Percentiles rank a stretch among this genome's conserved stretches.
phyloP scores from a whole-genome alignment of 2,113 vertebrate species.

The Solea solea region DNA sequence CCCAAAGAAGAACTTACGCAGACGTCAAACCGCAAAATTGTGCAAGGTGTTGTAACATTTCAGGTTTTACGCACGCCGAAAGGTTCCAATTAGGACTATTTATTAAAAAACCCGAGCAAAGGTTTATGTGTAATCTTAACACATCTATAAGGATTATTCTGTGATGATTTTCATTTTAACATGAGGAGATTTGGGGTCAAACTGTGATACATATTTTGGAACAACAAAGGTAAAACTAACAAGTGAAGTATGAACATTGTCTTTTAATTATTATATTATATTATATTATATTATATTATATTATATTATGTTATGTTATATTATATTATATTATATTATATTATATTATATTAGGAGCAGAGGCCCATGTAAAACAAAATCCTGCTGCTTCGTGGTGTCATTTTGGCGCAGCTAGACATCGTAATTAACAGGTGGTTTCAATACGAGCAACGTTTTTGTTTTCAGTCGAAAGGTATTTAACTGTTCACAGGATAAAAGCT shows the following conservation, averaged over 20 bases:
- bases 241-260: too few species aligned
- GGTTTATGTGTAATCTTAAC: neutral
- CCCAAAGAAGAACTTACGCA: conserved; percentile 1
- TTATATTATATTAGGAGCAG: neutral
- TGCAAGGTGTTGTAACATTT: conserved; percentile 24
- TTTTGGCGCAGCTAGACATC: neutral
- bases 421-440: conserved; percentile 28
- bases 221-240: too few species aligned
- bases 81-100: conserved; percentile 1
- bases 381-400: neutral
- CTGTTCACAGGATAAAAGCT: neutral
- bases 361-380: neutral
- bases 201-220: neutral
- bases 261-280: too few species aligned
- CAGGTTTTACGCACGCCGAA: conserved; percentile 39
- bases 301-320: neutral
- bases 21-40: conserved; percentile 9
- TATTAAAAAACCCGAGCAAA: neutral
- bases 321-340: neutral
- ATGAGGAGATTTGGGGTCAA: neutral
- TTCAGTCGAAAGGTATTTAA: conserved; percentile 12
- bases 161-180: conserved; percentile 1
- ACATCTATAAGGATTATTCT: neutral
- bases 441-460: conserved; percentile 11
- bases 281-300: too few species aligned